Conservation (phyloP, 1,140 invertebrate genomes). For the Brachionus manjavacas region DNA sequence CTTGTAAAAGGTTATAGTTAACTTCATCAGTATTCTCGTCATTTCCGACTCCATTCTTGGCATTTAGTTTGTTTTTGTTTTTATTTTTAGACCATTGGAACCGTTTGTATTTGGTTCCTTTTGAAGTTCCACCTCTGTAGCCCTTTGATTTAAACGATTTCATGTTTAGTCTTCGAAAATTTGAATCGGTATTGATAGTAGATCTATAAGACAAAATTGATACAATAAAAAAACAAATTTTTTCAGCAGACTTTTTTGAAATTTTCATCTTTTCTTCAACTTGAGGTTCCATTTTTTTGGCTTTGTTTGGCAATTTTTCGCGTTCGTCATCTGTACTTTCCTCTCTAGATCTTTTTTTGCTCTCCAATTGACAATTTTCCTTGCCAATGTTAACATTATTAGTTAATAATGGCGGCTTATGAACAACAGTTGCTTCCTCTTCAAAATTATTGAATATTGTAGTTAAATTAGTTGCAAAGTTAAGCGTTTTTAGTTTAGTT, state of each 20-base stretch:
- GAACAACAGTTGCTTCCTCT: background rate
- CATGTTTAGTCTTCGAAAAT: conserved; percentile 12
- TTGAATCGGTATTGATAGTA: background rate
- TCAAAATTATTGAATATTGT: conserved; percentile 29
- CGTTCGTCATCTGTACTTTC: background rate
- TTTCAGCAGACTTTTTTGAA: background rate
- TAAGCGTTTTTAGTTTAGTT: conserved; percentile 13
- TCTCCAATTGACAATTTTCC: background rate
- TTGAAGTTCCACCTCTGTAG: background rate
- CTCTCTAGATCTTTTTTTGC: background rate
- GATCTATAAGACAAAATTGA: background rate
- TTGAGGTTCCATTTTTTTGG: background rate
- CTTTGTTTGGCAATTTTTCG: background rate
- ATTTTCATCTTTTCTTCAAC: background rate
- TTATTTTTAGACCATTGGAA: conserved; percentile 32
- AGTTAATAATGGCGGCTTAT: background rate
- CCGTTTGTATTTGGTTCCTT: conserved; percentile 23
- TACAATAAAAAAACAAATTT: background rate
- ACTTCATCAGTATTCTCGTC: background rate
- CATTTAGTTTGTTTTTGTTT: conserved; percentile 6
- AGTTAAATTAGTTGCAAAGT: conserved; percentile 11
- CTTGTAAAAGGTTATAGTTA: conserved; percentile 1
- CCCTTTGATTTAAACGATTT: conserved; percentile 17
- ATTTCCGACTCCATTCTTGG: background rate
- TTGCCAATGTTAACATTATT: background rate